Evolutionary conservation across 2,888 invertebrate species (phyloP), one percentile per base, ranked within the genome.

Genomic region (Ennomos fuscantarius): DNA sequence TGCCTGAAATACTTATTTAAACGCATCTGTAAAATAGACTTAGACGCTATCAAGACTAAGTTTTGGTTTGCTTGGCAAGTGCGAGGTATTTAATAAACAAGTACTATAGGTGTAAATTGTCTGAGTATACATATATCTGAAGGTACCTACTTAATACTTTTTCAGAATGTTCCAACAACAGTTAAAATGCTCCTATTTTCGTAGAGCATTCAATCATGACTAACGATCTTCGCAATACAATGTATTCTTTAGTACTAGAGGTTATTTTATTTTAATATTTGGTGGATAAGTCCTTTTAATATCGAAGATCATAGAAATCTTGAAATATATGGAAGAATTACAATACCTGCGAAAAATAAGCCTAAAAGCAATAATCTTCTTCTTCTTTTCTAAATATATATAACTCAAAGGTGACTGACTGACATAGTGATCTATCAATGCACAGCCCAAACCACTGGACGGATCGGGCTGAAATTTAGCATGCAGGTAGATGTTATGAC

Each of bases 161-260:
- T 52, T 53, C 31, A 32, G 12, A 52, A 48, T 35, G 41, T 52
- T 57, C 36, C 35, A 35, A 49, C 44, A 46, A 56, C 11, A 42
- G 33, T 12, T 8, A 42, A 24, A 41, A 41, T 24, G n/a, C 24
- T 32, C 32, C 24, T 15, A 32, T 53, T 52, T 58, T 48, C 36
- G 11, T 24, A 34, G 11, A 44, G 32, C 40, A 52, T 44, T 48
- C 44, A 46, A 53, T 53, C 35, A 58, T 53, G 33, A 11, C 46
- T 46, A 41, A 53, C 46, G 39, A 41, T 46, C 44, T 33, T 32
- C 15, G 37, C 31, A 36, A 12, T 31, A 2, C 12, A 1, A 31
- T 42, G 33, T 13, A 9, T 50, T 11, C 8, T 40, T 6, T 24
- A 24, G 24, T 24, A 3, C 24, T 24, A 6, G 6, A 24, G 1